Base-by-base conservation (phyloP, 2,797 vertebrate genomes). In the Sphaeramia orbicularis region DNA sequence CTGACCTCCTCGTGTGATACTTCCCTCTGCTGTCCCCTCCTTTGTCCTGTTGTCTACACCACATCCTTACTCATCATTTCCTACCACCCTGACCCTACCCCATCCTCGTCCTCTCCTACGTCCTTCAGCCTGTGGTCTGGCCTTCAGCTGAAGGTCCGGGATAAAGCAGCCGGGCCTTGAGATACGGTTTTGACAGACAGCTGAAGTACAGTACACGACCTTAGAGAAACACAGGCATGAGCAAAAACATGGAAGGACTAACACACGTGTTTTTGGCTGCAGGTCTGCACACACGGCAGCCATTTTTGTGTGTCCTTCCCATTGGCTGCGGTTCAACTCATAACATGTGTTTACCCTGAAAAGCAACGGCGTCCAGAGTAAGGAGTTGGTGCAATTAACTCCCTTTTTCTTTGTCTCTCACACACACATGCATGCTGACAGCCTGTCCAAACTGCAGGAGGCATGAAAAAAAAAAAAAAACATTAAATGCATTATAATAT, bases 341-440 rank as follows among this genome's bases (percentile, higher is more conserved):
- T 85, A 87, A 87, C 86, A 91, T 77, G 71, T 87, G 86, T 83
- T 91, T 81, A 84, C 69, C 65, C 65, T 59, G 41, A 79, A 74
- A 27, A 60, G 42, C 74, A 69, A 76, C 58, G 74, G 76, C 77
- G 71, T 76, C 71, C 58, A 79, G 73, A 77, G 69, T 56, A 76
- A 79, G 56, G 60, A 76, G 76, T 63, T 38, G 60, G 56, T 65
- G 63, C 69, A 85, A 84, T 88, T 82, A 84, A 76, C 73, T 82
- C 54, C 13, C 60, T 79, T 68, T 80, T 56, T 53, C 65, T 78
- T 53, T 76, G 58, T 70, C 38, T 61, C 36, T 61, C 45, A 68
- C 49, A 66, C 69, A 10, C 48, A 27, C 61, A 63, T 2, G 52
- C 76, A 65, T 40, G 14, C 37, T 21, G 35, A 75, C 68, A 72